Evolutionary conservation across 2,797 vertebrate species (phyloP).

Genomic region (Galaxias olidus): DNA sequence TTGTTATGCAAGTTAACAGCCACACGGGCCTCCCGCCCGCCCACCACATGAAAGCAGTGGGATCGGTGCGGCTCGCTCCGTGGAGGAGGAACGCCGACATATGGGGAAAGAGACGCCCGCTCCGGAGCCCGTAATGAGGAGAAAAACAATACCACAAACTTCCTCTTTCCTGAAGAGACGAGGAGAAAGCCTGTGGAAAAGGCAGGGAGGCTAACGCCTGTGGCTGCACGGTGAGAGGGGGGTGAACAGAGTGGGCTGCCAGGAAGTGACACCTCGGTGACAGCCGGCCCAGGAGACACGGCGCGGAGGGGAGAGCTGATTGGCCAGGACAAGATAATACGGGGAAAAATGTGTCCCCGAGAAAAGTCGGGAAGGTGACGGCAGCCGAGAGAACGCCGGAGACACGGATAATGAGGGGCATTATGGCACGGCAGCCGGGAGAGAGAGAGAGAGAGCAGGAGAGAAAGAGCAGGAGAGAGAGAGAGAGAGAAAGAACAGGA

Average conservation of each 20-base stretch:
- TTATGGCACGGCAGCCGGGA: background rate
- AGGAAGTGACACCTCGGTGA: too few species aligned
- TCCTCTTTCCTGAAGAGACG: too few species aligned
- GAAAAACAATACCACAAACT: background rate
- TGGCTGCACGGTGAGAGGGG: too few species aligned
- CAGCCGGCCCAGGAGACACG: too few species aligned
- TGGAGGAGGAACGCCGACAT: slow-evolving; percentile 10
- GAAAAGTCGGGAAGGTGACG: background rate
- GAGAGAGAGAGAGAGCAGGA: background rate
- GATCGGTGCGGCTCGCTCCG: slow-evolving; percentile 19
- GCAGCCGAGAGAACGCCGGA: background rate
- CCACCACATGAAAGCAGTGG: background rate
- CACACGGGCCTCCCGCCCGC: slow-evolving; percentile 18
- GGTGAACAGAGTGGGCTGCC: too few species aligned
- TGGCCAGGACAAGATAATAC: too few species aligned
- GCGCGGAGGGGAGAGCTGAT: too few species aligned
- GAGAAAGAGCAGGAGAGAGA: background rate
- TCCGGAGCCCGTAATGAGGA: slow-evolving; percentile 2
- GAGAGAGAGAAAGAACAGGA: too few species aligned
- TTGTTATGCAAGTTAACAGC: slow-evolving; percentile 19
- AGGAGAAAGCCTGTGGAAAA: too few species aligned
- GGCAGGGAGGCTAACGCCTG: too few species aligned
- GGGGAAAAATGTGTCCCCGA: too few species aligned
- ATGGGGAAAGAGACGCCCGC: background rate
- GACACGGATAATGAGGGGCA: too few species aligned